A percentile compares a stretch with the other conserved stretches of the same genome.
Evolutionary conservation across 2,113 vertebrate species (phyloP).

Genomic region (Theristicus caerulescens): DNA sequence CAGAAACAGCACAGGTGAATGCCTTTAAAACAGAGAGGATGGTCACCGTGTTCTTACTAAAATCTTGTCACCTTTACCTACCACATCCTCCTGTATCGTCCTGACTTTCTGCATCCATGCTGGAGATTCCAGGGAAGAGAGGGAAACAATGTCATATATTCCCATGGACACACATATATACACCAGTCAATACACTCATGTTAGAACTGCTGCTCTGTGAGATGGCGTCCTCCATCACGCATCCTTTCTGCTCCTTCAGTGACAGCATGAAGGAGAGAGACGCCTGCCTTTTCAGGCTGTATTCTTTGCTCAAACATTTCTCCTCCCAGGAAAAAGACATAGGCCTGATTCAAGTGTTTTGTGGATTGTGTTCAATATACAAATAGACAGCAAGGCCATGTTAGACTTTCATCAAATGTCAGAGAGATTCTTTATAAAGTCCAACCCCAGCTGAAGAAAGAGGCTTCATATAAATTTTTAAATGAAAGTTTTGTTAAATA

Average conservation of each 20-base stretch:
- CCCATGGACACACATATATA: no score
- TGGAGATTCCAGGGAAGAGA: neutral
- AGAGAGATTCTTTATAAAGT: neutral
- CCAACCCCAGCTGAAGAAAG: neutral
- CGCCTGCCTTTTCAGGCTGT: neutral
- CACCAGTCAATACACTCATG: fast-evolving
- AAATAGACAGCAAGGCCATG: neutral
- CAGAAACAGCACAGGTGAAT: neutral
- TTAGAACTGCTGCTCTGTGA: neutral
- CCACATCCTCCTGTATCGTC: fast-evolving
- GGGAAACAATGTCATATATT: neutral
- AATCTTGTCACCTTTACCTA: neutral
- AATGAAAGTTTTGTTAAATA: neutral
- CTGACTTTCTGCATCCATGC: neutral
- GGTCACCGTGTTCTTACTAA: neutral
- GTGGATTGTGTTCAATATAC: neutral
- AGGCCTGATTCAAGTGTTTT: neutral
- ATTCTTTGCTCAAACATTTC: neutral
- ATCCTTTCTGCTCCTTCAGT: neutral
- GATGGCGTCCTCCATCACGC: neutral
- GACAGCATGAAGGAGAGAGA: neutral
- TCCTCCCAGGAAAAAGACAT: neutral
- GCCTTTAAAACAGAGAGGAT: neutral
- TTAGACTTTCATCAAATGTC: neutral
- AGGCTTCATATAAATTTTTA: neutral